Conservation (phyloP, 92 coral and sea anemone genomes). For the Phenganax subtilis region DNA sequence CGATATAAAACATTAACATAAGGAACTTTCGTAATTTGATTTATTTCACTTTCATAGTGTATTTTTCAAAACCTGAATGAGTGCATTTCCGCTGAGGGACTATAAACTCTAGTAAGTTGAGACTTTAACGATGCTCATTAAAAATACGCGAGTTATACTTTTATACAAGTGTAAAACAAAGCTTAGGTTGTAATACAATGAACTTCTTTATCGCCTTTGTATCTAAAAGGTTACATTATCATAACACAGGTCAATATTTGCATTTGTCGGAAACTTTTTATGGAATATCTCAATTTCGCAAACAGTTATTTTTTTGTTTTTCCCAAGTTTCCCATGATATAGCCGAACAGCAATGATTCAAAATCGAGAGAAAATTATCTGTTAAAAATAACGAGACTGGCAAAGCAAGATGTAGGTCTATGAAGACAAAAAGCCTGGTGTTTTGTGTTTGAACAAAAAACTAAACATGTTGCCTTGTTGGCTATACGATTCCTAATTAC, state of each 20-base stretch:
- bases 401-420: conserved; percentile 17
- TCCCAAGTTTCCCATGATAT: not conserved
- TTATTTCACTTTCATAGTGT: too few species aligned
- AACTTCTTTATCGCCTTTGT: conserved; percentile 6
- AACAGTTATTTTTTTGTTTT: conserved; percentile 3
- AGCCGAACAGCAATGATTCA: not conserved
- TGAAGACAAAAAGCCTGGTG: conserved; percentile 29
- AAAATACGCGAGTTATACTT: too few species aligned
- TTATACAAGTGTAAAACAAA: not conserved
- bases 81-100: too few species aligned
- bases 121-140: too few species aligned
- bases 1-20: too few species aligned
- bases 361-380: not conserved
- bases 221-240: conserved; percentile 9
- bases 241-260: conserved; percentile 11
- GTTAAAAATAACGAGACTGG: not conserved
- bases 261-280: not conserved
- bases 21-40: too few species aligned
- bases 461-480: conserved; percentile 34
- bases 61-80: too few species aligned
- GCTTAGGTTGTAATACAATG: not conserved
- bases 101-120: too few species aligned
- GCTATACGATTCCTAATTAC: conserved; percentile 13
- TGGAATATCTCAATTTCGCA: not conserved
- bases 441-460: conserved; percentile 21